Conservation (phyloP, 23 tunicate genomes). For the Ascidia mentula region DNA sequence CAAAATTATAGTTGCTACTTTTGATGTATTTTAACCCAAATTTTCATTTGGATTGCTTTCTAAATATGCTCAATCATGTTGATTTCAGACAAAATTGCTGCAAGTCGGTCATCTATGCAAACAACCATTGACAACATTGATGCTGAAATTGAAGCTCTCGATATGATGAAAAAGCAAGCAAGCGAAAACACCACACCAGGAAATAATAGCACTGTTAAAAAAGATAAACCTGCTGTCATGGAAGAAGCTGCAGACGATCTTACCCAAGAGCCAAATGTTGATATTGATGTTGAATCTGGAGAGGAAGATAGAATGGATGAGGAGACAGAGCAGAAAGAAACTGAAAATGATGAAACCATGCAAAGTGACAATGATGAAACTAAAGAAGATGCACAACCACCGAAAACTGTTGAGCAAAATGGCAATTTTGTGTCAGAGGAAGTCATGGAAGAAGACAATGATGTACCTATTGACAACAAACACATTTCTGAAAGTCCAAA, state of each 20-base stretch:
- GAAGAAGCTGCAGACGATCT: conserved; percentile 56
- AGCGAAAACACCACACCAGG: conserved; percentile 28
- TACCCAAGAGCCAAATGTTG: conserved; percentile 70
- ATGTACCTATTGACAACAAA: too few relatives aligned
- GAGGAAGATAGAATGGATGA: conserved; percentile 31
- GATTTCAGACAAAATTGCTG: conserved; percentile 61
- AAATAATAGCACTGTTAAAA: background rate
- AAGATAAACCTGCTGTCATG: conserved; percentile 7
- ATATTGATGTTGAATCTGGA: conserved; percentile 65
- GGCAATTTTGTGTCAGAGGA: background rate
- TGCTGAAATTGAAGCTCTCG: conserved; percentile 56
- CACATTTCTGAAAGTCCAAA: too few relatives aligned
- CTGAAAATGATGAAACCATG: conserved; percentile 7
- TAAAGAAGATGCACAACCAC: background rate
- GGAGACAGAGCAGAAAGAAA: background rate
- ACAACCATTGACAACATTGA: conserved; percentile 52
- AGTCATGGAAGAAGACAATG: background rate
- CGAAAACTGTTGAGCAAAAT: background rate
- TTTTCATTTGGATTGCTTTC: background rate
- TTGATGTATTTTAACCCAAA: background rate
- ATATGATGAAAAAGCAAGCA: conserved; percentile 9
- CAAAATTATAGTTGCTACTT: background rate
- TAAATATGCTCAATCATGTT: background rate
- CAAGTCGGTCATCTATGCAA: conserved; percentile 40
- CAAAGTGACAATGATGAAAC: background rate